These are phyloP conservation scores for Blera fallax DNA, from an alignment of 2,888 invertebrate species.

Conservation along the genomic window DNA sequence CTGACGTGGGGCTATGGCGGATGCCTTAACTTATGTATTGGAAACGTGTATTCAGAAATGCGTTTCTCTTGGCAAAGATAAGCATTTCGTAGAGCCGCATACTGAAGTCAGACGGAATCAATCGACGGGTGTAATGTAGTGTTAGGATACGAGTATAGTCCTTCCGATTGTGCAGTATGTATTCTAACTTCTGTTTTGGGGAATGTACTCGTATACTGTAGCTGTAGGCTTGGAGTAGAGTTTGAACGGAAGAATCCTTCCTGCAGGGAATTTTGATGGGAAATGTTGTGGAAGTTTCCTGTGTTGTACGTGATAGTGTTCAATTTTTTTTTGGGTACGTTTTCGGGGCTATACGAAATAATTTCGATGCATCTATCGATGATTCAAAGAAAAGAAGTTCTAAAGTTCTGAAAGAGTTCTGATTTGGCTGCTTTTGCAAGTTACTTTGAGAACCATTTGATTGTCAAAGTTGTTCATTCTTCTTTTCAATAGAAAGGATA, in stretches of 20 bases:
- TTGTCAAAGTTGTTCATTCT: too few species aligned
- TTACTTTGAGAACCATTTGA: too few species aligned
- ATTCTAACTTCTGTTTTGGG: neutral
- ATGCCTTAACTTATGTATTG: constrained; percentile 16
- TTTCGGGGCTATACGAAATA: neutral
- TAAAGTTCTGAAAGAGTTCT: too few species aligned
- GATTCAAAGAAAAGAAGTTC: neutral
- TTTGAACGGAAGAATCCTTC: neutral
- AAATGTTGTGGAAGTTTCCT: constrained; percentile 48
- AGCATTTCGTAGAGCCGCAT: constrained; percentile 5
- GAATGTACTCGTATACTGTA: neutral
- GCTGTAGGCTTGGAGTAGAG: neutral
- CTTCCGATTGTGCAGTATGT: constrained; percentile 50
- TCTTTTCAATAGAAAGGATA: too few species aligned
- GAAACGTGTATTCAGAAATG: constrained; percentile 36
- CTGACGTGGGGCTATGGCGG: constrained; percentile 7
- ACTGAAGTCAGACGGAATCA: constrained; percentile 46
- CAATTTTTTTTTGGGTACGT: neutral
- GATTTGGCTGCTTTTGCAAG: too few species aligned
- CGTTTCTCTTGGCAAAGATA: constrained; percentile 46
- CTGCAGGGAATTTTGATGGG: constrained; percentile 43
- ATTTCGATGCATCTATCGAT: neutral
- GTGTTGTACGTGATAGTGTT: constrained; percentile 49
- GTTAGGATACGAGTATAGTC: constrained; percentile 16
- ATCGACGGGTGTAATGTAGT: constrained; percentile 54